Conservation (phyloP, 1,140 invertebrate species). For the Andrena cerasifolii region DNA sequence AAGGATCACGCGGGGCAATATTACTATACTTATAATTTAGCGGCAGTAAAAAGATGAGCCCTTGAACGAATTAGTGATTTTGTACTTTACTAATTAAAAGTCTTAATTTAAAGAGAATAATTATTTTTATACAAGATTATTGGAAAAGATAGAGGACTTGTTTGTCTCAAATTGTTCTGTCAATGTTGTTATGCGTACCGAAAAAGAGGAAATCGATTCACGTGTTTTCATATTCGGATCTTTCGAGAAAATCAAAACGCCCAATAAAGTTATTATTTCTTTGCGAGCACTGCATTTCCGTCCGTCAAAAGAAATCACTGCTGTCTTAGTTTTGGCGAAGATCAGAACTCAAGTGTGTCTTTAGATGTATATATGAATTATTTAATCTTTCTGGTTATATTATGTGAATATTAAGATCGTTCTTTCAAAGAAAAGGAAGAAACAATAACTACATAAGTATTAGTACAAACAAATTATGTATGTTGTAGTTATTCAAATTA, state of each 20-base stretch:
- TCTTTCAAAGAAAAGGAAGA: background rate
- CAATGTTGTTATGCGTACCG: slow-evolving; percentile 24
- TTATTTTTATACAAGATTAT: slow-evolving; percentile 7
- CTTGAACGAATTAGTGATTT: slow-evolving; percentile 35
- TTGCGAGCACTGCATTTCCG: slow-evolving; percentile 26
- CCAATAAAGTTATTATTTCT: slow-evolving; percentile 35
- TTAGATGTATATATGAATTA: slow-evolving; percentile 12
- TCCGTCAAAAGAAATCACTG: slow-evolving; percentile 24
- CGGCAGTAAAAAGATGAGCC: slow-evolving; percentile 20
- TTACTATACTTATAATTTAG: slow-evolving; percentile 42
- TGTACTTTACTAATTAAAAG: background rate
- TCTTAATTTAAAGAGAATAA: slow-evolving; percentile 13
- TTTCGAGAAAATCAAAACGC: slow-evolving; percentile 7
- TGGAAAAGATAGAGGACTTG: background rate
- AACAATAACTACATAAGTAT: slow-evolving; percentile 26
- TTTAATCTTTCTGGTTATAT: background rate
- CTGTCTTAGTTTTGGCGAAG: slow-evolving; percentile 10
- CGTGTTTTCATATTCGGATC: background rate
- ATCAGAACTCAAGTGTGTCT: background rate
- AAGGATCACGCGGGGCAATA: slow-evolving; percentile 30
- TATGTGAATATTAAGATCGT: background rate
- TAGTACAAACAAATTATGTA: slow-evolving; percentile 28
- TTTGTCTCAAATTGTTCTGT: slow-evolving; percentile 11
- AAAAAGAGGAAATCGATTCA: background rate
- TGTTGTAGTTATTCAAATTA: slow-evolving; percentile 16